Percentiles rank a stretch among this genome's conserved stretches.
Conservation (phyloP, 2,113 vertebrate genomes). For the Tachuris rubrigastra region DNA sequence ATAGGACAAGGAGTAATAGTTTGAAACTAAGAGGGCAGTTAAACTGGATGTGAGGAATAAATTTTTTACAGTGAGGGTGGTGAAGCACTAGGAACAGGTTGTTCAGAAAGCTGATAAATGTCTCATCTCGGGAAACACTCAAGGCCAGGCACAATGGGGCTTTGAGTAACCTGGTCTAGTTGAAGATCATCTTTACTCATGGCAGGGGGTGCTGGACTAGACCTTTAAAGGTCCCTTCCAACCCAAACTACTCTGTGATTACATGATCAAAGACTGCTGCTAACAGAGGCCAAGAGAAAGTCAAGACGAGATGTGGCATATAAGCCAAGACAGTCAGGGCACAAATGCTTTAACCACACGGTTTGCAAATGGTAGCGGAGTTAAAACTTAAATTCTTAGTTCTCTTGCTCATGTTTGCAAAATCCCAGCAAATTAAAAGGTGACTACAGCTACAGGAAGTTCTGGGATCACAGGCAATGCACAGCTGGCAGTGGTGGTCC, state of each 20-base stretch:
- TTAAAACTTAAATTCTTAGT: neutral
- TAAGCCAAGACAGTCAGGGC: neutral
- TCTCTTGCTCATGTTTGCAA: neutral
- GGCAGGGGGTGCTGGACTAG: neutral
- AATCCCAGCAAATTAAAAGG: neutral
- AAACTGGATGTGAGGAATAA: neutral
- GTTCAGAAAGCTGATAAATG: neutral
- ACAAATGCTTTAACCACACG: neutral
- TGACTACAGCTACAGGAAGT: neutral
- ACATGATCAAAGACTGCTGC: neutral
- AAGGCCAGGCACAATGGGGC: accelerated
- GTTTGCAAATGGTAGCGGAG: neutral
- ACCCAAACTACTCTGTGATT: neutral
- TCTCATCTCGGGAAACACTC: neutral
- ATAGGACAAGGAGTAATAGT: neutral
- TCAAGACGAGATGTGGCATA: neutral
- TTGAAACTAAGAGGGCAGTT: neutral
- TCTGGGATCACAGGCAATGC: neutral
- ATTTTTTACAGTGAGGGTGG: neutral
- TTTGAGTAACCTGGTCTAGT: neutral
- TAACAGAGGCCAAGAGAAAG: neutral
- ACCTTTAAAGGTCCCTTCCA: neutral
- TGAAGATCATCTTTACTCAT: neutral
- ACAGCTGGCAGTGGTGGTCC: neutral
- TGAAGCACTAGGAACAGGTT: neutral